Evolutionary conservation across 2,888 invertebrate genomes (phyloP), one percentile per base, ranked within the genome.

Genomic region (Pristionchus maxplancki): DNA sequence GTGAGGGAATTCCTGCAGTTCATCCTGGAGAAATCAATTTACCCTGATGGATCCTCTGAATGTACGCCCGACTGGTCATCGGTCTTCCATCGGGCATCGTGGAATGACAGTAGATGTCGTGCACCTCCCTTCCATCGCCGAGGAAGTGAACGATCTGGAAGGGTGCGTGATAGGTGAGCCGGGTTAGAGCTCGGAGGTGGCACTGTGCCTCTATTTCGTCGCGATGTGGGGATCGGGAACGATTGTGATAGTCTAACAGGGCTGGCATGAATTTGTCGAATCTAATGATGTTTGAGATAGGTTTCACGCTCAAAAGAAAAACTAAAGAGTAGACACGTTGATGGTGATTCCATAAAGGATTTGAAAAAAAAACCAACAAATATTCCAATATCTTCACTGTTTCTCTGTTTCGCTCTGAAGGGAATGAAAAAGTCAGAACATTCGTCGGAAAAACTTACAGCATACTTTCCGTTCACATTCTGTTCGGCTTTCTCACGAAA

Each of bases 121-220:
- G 93, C 50, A 92, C 90, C 83, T 93, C 89, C 50, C 93, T 88
- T 3, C 91, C 89, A 83, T 94, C 93, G 0, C 92, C 94, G 37
- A 94, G 86, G 88, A 94, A 94, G 90, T 94, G 94, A 62, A 94
- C 90, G 3, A 94, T 90, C 93, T 93, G 34, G 20, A n/a, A 40
- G 40, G 40, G 40, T 24, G n/a, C 17, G 37, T 20, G n/a, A 17
- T 44, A 44, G 20, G 3, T n/a, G 67, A 8, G 37, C 67, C 37
- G 37, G 37, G 37, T 71, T 71, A 17, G 67, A 71, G 15, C 31
- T 11, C n/a, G n/a, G n/a, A n/a, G n/a, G n/a, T n/a, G n/a, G n/a
- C n/a, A n/a, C n/a, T n/a, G n/a, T n/a, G n/a, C n/a, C n/a, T n/a
- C n/a, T n/a, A n/a, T n/a, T n/a, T n/a, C n/a, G n/a, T n/a, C n/a